Percentiles rank a stretch among this genome's conserved stretches.
Evolutionary conservation across 2,113 vertebrate species (phyloP).

Genomic region (Psittacula cyanocephala): DNA sequence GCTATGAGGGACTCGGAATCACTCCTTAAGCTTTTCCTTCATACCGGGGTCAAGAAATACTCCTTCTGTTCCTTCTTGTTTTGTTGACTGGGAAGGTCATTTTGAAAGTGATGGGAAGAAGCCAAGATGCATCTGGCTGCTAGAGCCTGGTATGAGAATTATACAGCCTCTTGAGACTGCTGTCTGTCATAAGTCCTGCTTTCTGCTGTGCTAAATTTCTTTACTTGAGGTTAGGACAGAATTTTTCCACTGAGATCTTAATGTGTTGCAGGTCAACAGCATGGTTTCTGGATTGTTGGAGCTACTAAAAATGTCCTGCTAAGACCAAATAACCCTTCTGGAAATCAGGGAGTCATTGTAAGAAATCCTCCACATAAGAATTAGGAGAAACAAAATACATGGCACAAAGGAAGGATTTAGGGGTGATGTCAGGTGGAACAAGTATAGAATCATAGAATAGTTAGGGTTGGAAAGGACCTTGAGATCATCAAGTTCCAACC

Average conservation of each 20-base stretch:
- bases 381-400: background rate
- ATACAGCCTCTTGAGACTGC: background rate
- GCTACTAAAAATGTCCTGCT: background rate
- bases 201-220: background rate
- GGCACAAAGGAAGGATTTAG: background rate
- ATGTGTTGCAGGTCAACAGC: background rate
- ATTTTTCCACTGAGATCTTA: background rate
- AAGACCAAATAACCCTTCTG: background rate
- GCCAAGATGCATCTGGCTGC: conserved; percentile 8
- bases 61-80: background rate
- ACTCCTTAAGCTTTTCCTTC: background rate
- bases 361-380: background rate
- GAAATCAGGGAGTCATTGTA: background rate
- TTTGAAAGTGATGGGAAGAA: conserved; percentile 7
- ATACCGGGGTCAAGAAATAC: background rate
- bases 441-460: too few relatives aligned
- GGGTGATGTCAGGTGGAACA: background rate
- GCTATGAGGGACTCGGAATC: fast-evolving
- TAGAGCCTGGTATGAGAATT: background rate
- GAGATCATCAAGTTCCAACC: too few relatives aligned
- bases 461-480: too few relatives aligned
- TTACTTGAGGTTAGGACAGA: background rate
- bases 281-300: background rate
- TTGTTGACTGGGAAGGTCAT: background rate
- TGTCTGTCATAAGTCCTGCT: background rate